Conservation (phyloP, 2,113 vertebrate genomes). For the Dromiciops gliroides region DNA sequence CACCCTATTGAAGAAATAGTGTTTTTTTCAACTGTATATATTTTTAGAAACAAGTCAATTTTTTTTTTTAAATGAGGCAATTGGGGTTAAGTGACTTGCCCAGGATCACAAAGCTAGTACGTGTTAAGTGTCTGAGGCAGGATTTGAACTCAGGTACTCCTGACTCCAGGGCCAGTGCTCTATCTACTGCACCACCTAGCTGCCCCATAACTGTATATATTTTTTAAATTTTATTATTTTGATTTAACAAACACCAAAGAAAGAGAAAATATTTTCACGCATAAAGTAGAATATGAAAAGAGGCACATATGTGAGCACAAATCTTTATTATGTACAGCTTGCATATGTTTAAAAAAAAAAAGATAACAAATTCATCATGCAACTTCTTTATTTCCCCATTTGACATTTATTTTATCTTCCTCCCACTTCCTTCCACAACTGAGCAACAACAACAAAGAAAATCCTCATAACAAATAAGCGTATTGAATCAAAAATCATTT, state of each 20-base stretch:
- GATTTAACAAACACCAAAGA: neutral
- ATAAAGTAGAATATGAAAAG: neutral
- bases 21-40: neutral
- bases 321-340: neutral
- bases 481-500: neutral
- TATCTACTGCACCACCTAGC: too few species aligned
- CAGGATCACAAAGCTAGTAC: too few species aligned
- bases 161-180: too few species aligned
- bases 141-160: too few species aligned
- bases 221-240: neutral
- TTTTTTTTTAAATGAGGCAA: too few species aligned
- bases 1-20: neutral
- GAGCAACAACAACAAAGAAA: neutral
- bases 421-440: neutral
- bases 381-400: neutral
- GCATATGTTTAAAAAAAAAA: neutral
- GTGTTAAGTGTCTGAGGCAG: too few species aligned
- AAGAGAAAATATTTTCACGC: neutral
- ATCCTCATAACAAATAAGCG: neutral
- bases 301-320: neutral
- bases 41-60: too few species aligned
- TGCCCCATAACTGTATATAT: neutral
- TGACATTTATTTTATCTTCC: neutral
- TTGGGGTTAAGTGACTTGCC: too few species aligned
- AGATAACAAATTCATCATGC: neutral